Evolutionary conservation across 2,797 vertebrate species (phyloP), one percentile per base, ranked within the genome.

Genomic region (Huso huso): DNA sequence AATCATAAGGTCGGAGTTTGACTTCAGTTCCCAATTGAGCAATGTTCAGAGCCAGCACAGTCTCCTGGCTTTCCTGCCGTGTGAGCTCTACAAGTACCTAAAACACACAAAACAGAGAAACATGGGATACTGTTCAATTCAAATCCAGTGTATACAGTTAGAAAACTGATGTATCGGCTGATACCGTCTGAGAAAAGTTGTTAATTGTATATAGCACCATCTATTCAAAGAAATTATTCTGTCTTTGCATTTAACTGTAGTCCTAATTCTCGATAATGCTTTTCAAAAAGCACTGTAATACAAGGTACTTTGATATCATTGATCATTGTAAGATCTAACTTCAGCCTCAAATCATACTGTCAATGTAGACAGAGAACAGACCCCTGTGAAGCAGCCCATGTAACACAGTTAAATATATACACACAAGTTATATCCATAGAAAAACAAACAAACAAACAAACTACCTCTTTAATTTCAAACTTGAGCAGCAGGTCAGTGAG

Each of bases 81-180:
- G 88, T 94, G 70, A 98, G 86, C 80, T 98, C 95, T 74, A 99
- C 37, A 76, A 93, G 76, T 69, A 97, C 93, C 96, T 99, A 71
- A 13, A 76, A 48, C 7, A 58, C 12, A 55, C 11, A 5, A 37
- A 37, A 37, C 2, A 37, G 23, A 12, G 13, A 15, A 64, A n/a
- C 23, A 48, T 48, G 10, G 50, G n/a, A 23, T 52, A 62, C 49
- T 37, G 9, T 11, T 37, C 51, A 58, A n/a, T 10, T 58, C 12
- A 58, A 58, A n/a, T 11, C 9, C 23, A 37, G 23, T 37, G 23
- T 37, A 23, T n/a, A 11, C 48, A 63, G 51, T 12, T 63, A 49
- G 11, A 12, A 15, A 51, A 70, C 51, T 49, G 48, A 18, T 10
- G 11, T 51, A 53, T 8, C 23, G 48, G 59, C 10, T 61, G n/a